These are phyloP conservation scores for Solea senegalensis DNA, from an alignment of 2,113 vertebrate species.

Conservation along the genomic window DNA sequence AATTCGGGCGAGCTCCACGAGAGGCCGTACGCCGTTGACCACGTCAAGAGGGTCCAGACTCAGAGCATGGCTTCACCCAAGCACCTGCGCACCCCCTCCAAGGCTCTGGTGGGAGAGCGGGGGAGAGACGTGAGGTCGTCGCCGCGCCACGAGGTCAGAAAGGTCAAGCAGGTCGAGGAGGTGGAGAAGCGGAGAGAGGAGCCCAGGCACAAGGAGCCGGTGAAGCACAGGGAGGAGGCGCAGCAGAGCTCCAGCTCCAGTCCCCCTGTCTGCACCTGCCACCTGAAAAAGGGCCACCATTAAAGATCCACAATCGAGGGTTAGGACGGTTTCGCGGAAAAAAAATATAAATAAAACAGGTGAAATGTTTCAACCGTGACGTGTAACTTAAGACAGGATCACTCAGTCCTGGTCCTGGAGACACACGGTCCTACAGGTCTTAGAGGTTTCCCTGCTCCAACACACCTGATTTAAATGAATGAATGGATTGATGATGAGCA, in stretches of 20 bases:
- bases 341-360: neutral
- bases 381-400: neutral
- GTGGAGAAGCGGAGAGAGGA: conserved; percentile 74
- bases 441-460: no score
- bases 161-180: conserved; percentile 67
- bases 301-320: conserved; percentile 1
- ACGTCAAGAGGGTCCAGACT: conserved; percentile 84
- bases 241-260: conserved; percentile 64
- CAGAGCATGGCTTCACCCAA: conserved; percentile 86
- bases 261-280: conserved; percentile 78
- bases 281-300: conserved; percentile 76
- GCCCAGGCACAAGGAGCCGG: conserved; percentile 63
- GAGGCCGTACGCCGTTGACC: conserved; percentile 77
- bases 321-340: neutral
- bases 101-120: conserved; percentile 71
- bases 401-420: no score
- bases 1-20: conserved; percentile 83
- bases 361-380: neutral
- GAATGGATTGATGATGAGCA: no score
- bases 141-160: conserved; percentile 67
- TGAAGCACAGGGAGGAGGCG: conserved; percentile 65
- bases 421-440: no score
- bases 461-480: no score
- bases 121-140: conserved; percentile 72
- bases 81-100: conserved; percentile 84